Percentiles rank a stretch among this genome's conserved stretches.
Evolutionary conservation across 2,888 invertebrate genomes (phyloP).

Genomic region (Neoaliturus tenellus): DNA sequence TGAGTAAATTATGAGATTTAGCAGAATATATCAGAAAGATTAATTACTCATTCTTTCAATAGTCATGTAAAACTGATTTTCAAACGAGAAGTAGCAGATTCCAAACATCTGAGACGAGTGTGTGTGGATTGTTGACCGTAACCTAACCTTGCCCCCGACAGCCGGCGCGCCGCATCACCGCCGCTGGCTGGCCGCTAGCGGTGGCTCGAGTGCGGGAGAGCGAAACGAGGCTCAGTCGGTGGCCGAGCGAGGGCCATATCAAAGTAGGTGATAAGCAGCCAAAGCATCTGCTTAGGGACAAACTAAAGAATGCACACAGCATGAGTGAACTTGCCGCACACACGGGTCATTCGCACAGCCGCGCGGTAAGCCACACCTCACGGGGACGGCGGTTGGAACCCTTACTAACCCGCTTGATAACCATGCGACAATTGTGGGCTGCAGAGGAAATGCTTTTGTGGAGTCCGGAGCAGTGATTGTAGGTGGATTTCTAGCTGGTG

Average conservation of each 20-base stretch:
- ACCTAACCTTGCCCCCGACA: neutral
- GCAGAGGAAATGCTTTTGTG: too few species aligned
- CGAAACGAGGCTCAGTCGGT: slow-evolving; percentile 59
- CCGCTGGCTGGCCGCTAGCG: slow-evolving; percentile 13
- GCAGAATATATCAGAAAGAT: too few species aligned
- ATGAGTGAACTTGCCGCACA: slow-evolving; percentile 51
- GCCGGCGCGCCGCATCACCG: slow-evolving; percentile 15
- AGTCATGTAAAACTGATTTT: too few species aligned
- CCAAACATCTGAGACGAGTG: neutral
- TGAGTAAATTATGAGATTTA: too few species aligned
- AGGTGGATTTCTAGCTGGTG: neutral
- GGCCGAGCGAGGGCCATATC: slow-evolving; percentile 64
- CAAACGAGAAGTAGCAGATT: too few species aligned
- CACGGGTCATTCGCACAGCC: neutral
- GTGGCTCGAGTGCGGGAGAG: neutral
- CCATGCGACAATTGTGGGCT: neutral
- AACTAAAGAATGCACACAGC: slow-evolving; percentile 58
- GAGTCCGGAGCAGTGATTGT: neutral
- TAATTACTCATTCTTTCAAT: too few species aligned
- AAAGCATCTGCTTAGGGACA: slow-evolving; percentile 54
- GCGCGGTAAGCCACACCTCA: neutral
- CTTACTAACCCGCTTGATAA: neutral
- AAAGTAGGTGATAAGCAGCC: slow-evolving; percentile 52
- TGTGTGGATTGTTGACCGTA: neutral
- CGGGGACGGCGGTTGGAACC: neutral